Evolutionary conservation across 1,140 invertebrate species (phyloP).

Genomic region (Drosophila parabipectinata): DNA sequence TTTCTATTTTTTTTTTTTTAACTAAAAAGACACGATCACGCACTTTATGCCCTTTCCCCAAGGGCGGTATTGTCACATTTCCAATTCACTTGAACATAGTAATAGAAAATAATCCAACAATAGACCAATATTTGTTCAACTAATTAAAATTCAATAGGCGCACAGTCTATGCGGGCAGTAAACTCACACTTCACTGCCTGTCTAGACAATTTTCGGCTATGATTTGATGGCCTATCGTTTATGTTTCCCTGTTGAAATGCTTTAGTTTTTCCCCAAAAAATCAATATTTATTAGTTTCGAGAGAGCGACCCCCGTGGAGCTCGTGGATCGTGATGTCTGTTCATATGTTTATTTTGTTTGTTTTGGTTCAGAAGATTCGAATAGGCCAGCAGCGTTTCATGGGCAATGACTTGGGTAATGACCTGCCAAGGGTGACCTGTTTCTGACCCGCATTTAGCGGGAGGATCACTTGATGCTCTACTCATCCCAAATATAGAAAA

Average conservation of each 20-base stretch:
- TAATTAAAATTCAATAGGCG: constrained; percentile 59
- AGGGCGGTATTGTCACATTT: too few species aligned
- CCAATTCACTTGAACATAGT: neutral
- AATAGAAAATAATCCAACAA: constrained; percentile 24
- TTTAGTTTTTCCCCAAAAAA: constrained; percentile 54
- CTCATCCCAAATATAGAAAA: too few species aligned
- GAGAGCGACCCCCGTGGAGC: constrained; percentile 15
- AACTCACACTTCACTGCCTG: neutral
- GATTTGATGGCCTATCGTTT: neutral
- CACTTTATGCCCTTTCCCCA: constrained; percentile 10
- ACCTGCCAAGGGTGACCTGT: neutral
- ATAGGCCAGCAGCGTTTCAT: constrained; percentile 36
- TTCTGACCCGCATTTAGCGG: constrained; percentile 19
- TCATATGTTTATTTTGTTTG: constrained; percentile 47
- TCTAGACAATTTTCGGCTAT: neutral
- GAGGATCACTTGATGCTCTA: neutral
- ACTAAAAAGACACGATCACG: constrained; percentile 9
- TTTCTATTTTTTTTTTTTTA: neutral
- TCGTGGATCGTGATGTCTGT: constrained; percentile 1
- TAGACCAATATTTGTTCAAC: constrained; percentile 53
- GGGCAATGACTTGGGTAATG: neutral
- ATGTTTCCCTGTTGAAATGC: constrained; percentile 37
- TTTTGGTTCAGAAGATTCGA: constrained; percentile 34
- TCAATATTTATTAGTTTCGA: constrained; percentile 6
- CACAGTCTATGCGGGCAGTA: constrained; percentile 38